A percentile compares a stretch with the other conserved stretches of the same genome.
phyloP scores from a whole-genome alignment of 2,797 vertebrate species.

The Myripristis murdjan region DNA sequence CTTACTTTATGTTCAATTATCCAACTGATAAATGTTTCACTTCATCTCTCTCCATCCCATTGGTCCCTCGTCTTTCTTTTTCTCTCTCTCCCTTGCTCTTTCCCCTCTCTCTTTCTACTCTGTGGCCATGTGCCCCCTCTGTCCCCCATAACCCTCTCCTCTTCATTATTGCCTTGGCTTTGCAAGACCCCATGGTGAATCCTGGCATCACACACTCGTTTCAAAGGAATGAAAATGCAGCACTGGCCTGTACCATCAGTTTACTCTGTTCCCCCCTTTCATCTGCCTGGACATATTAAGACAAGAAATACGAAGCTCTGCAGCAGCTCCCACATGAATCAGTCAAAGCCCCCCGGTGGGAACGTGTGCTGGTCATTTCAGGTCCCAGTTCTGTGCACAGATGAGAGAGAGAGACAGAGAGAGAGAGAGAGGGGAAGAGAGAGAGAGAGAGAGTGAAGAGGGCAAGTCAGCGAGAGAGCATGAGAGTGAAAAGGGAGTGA shows the following conservation, averaged over 20 bases:
- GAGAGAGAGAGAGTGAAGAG: slow-evolving; percentile 27
- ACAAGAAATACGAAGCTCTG: slow-evolving; percentile 68
- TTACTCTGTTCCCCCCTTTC: slow-evolving; percentile 70
- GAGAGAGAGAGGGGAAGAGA: slow-evolving; percentile 18
- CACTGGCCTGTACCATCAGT: slow-evolving; percentile 70
- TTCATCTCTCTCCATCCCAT: slow-evolving; percentile 10
- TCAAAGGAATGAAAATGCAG: slow-evolving; percentile 74
- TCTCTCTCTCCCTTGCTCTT: background rate
- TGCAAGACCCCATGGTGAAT: slow-evolving; percentile 72
- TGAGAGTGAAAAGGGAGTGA: slow-evolving; percentile 6
- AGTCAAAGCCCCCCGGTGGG: slow-evolving; percentile 61
- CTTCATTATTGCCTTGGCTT: slow-evolving; percentile 69
- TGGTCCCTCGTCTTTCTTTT: slow-evolving; percentile 28
- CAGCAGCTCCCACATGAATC: slow-evolving; percentile 70
- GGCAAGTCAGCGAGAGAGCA: background rate
- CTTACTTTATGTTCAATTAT: slow-evolving; percentile 23
- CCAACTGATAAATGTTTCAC: slow-evolving; percentile 11
- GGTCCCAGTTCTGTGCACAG: slow-evolving; percentile 43
- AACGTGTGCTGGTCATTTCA: slow-evolving; percentile 74
- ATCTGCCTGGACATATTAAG: slow-evolving; percentile 76
- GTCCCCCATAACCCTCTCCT: slow-evolving; percentile 46
- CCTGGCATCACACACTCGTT: slow-evolving; percentile 72
- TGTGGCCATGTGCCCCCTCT: slow-evolving; percentile 40
- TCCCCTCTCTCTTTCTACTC: slow-evolving; percentile 31
- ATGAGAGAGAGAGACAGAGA: slow-evolving; percentile 3